Conservation (phyloP, 2,888 invertebrate species). For the Gastrophysa polygoni region DNA sequence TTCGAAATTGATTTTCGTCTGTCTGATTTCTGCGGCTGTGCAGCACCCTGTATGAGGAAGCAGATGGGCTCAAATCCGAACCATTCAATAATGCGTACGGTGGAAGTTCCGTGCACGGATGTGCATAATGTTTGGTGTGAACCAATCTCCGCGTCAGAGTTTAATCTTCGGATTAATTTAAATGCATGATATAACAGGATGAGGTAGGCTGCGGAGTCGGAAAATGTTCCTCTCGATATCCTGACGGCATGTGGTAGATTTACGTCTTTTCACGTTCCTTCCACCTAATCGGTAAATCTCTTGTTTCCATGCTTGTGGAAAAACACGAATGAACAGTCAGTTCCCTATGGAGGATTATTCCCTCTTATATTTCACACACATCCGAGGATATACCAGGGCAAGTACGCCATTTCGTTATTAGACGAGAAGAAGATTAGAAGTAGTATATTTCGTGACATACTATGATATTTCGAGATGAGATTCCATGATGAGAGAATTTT, state of each 20-base stretch:
- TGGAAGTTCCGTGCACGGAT: slow-evolving; percentile 25
- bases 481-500: too few relatives aligned
- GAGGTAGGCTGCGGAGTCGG: neutral
- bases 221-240: neutral
- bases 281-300: too few relatives aligned
- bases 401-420: too few relatives aligned
- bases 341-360: too few relatives aligned
- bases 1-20: neutral
- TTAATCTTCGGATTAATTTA: slow-evolving; percentile 3
- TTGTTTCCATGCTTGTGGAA: too few relatives aligned
- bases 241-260: neutral
- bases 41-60: slow-evolving; percentile 9
- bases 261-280: neutral
- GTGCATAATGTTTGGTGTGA: slow-evolving; percentile 29
- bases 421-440: too few relatives aligned
- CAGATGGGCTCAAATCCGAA: slow-evolving; percentile 26
- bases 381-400: too few relatives aligned
- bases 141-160: slow-evolving; percentile 15
- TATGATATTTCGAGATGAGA: too few relatives aligned
- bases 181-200: slow-evolving; percentile 11
- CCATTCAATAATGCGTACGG: slow-evolving; percentile 32
- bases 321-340: too few relatives aligned
- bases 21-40: neutral
- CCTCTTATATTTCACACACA: too few relatives aligned
- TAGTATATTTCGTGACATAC: too few relatives aligned